These are phyloP conservation scores for Diplazon laetatorius DNA, from an alignment of 2,888 invertebrate species.

Conservation along the genomic window DNA sequence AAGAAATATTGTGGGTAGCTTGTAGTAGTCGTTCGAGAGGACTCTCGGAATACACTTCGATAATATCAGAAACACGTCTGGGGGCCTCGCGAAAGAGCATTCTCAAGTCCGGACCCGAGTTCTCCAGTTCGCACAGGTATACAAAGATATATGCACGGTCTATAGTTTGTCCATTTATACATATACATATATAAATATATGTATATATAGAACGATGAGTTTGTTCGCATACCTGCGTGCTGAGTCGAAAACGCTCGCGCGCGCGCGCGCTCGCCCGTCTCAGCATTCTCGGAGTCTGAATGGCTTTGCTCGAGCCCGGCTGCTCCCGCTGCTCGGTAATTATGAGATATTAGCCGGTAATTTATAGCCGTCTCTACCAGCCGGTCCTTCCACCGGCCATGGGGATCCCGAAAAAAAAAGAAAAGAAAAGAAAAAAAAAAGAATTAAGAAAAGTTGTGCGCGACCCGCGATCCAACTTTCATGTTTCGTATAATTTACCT, in stretches of 20 bases:
- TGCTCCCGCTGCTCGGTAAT: conserved; percentile 72
- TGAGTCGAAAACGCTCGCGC: conserved; percentile 63
- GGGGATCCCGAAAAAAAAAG: conserved; percentile 20
- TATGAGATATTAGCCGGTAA: conserved; percentile 80
- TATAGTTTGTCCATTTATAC: too few species aligned
- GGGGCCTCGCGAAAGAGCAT: conserved; percentile 25
- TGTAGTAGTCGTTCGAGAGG: conserved; percentile 20
- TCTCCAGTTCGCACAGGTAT: conserved; percentile 26
- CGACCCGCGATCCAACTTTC: conserved; percentile 53
- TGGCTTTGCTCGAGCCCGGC: conserved; percentile 19
- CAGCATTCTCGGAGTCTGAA: conserved; percentile 49
- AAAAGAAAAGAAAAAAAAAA: too few species aligned
- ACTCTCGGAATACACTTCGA: neutral
- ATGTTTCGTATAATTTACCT: conserved; percentile 12
- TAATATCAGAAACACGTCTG: conserved; percentile 38
- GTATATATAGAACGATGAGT: conserved; percentile 50
- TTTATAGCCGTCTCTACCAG: conserved; percentile 76
- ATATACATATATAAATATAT: too few species aligned
- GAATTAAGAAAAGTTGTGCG: too few species aligned
- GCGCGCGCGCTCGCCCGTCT: conserved; percentile 31
- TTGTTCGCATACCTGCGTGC: conserved; percentile 73
- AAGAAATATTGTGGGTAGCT: neutral
- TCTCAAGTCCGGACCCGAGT: neutral
- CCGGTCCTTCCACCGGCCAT: conserved; percentile 67
- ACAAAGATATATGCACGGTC: conserved; percentile 24